Base-by-base conservation (phyloP, 2,797 vertebrate genomes). In the Hipposideros larvatus region DNA sequence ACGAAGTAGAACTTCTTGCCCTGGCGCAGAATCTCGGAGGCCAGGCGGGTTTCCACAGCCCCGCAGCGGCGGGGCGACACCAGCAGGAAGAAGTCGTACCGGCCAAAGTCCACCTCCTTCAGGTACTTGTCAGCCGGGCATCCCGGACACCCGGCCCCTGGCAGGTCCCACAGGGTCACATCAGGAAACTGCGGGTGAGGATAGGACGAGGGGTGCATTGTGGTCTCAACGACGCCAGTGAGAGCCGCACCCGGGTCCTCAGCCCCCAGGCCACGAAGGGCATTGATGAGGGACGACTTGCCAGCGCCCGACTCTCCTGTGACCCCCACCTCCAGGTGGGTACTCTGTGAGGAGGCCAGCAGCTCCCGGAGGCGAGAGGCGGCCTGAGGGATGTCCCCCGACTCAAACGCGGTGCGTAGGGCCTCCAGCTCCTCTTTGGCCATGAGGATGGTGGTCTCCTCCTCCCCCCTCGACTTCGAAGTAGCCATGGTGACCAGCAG, bases 121-220 rank as follows among this genome's bases (percentile, higher is more conserved):
- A 99, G 96, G 96, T 99, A 99, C 9, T 97, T 80, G 41, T 98
- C 95, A 0, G 98, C 98, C 10, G 98, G 98, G 96, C 99, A 99
- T 1, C 94, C 98, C 0, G 96, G 98, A 13, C 97, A 98, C 4
- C 99, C 98, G 0, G 98, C 97, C 8, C 98, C 99, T 1, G 99
- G 99, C 31, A 99, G 97, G 89, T 99, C 99, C 99, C 99, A 99
- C 9, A 99, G 46, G 7, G 53, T 98, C n/a, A 99, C 98, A 0
- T 97, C 98, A 0, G 98, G 96, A 31, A 98, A 96, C 41, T 97
- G 97, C 0, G 98, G 99, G 94, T 99, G 98, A 1, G 91, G 79
- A 82, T 99, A 99, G 37, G 97, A 70, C 0, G 94, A 97, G 26
- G 98, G 97, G 0, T 91, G 95, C 68, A 66, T 24, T 0, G 98